Evolutionary conservation across 2,888 invertebrate species (phyloP), one percentile per base, ranked within the genome.

Genomic region (Punctoribates punctum): DNA sequence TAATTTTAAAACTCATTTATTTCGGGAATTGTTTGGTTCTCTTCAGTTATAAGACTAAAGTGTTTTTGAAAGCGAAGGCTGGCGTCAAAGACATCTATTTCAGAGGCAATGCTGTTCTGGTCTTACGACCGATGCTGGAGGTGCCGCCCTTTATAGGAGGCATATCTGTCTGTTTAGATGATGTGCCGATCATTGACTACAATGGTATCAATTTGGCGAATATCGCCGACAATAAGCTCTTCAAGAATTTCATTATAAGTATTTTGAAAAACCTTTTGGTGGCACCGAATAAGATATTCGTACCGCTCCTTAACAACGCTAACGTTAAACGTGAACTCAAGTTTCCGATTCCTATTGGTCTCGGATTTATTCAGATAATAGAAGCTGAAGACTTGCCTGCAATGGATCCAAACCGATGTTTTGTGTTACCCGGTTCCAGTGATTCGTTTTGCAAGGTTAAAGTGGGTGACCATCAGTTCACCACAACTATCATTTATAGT

Each of bases 11-110:
- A 60, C 57, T 76, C 6, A 17, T 72, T 6, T 76, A 76, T 46
- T 73, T 46, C 20, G 76, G 76, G n/a, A 76, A 76, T 54, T 76
- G 76, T 60, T 46, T 76, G 48, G 6, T 76, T 17, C 25, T 38
- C 11, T 54, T 76, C 23, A 42, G 57, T 23, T 54, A 73, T 29
- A 73, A 57, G 60, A 54, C 73, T 3, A 46, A 38, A 54, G 15
- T 51, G 1, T 74, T 54, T 54, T 57, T 76, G 9, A 54, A 46
- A 23, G 51, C 57, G 4, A 54, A 72, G 9, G 62, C 62, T 1
- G 76, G 76, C 3, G 38, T 76, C 1, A 72, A 57, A 38, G 76
- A 76, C 60, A 38, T 76, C 5, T 73, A 51, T 34, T 54, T 76
- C 5, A 48, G 62, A 38, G 38, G 72, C 8, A 54, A 57, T 27